Conservation (phyloP, 2,888 invertebrate genomes). For the Callinectes sapidus region DNA sequence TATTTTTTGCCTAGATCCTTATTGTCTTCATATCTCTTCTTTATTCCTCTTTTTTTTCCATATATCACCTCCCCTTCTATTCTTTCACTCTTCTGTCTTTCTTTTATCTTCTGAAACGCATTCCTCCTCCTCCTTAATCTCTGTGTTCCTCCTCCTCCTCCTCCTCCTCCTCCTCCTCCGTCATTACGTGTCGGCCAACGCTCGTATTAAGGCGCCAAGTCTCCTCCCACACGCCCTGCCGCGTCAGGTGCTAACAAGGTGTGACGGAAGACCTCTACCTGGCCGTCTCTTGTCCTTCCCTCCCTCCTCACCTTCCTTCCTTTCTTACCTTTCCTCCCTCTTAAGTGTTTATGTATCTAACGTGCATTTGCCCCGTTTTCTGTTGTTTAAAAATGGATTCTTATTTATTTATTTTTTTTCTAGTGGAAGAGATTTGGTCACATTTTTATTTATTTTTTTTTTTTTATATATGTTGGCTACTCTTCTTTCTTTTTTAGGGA, state of each 20-base stretch:
- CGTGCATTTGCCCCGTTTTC: neutral
- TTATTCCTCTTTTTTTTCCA: too few species aligned
- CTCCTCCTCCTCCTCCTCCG: neutral
- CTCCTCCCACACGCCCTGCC: constrained; percentile 1
- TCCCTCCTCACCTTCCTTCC: neutral
- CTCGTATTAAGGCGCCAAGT: neutral
- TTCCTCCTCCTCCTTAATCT: neutral
- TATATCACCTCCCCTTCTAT: neutral
- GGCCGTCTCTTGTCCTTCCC: neutral
- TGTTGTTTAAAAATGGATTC: neutral
- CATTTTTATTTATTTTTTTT: neutral
- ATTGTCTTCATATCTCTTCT: too few species aligned
- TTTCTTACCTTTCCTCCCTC: neutral
- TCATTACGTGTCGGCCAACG: constrained; percentile 27
- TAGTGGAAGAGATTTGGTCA: neutral
- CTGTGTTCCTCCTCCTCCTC: neutral
- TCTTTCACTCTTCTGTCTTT: neutral
- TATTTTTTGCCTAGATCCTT: neutral
- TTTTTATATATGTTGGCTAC: neutral
- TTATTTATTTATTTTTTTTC: neutral
- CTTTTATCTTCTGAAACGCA: neutral
- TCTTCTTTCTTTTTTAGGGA: neutral
- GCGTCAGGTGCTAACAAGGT: constrained; percentile 27
- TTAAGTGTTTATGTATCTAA: neutral
- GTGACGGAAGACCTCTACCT: constrained; percentile 8